Percentiles rank a stretch among this genome's conserved stretches.
Conservation (phyloP, 2,113 vertebrate genomes). For the Mus musculus region GRCm39 chr7:64029001-64029500, state of each 20-base stretch:
- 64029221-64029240: not conserved
- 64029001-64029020: not conserved
- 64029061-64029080: not conserved
- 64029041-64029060: not conserved
- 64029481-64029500: not conserved
- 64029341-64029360: not conserved
- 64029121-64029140: not conserved
- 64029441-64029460: not conserved
- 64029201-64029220: not conserved
- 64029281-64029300: not conserved
- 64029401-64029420: not conserved
- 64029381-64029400: not conserved
- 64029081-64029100: not conserved
- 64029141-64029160: not conserved
- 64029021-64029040: accelerated
- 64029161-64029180: not conserved
- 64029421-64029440: not conserved
- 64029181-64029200: not conserved
- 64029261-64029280: not conserved
- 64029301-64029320: not conserved
- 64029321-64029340: not conserved
- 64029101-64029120: not conserved
- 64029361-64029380: not conserved
- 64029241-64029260: not conserved
- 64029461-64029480: not conserved